These are phyloP conservation scores for Cyclopterus lumpus DNA, from an alignment of 2,797 vertebrate genomes.

Conservation along the genomic window DNA sequence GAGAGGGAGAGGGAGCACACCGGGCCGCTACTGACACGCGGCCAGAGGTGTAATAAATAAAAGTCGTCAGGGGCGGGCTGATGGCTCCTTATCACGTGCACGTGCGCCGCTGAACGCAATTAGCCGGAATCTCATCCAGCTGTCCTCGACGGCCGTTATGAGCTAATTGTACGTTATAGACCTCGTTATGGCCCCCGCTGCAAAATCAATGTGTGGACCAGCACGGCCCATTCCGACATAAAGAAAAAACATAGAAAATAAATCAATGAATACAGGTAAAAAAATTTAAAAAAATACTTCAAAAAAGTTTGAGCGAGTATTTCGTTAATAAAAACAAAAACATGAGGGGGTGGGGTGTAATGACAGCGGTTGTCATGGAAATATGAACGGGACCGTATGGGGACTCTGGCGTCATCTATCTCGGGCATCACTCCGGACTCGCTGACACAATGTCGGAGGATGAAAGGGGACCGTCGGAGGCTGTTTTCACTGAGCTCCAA, in stretches of 20 bases:
- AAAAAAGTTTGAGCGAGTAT: not conserved
- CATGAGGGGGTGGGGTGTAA: not conserved
- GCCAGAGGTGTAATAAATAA: too few species aligned
- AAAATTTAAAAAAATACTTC: fast-evolving
- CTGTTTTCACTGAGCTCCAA: constrained; percentile 44
- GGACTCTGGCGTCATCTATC: not conserved
- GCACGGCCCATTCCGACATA: not conserved
- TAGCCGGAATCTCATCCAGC: constrained; percentile 28
- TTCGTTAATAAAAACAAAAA: too few species aligned
- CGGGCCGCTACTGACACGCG: too few species aligned
- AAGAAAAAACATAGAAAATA: not conserved
- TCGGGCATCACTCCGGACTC: not conserved
- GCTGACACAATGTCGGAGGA: constrained; percentile 58
- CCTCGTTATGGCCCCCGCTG: not conserved
- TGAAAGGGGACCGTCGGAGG: constrained; percentile 20
- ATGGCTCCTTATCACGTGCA: not conserved
- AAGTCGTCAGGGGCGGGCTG: not conserved
- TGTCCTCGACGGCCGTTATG: not conserved
- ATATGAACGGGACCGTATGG: constrained; percentile 4
- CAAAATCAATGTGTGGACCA: not conserved
- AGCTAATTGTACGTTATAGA: not conserved
- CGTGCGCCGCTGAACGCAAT: constrained; percentile 32
- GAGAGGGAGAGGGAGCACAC: too few species aligned
- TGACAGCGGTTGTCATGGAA: constrained; percentile 27
- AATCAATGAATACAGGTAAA: not conserved